Percentiles rank a stretch among this genome's conserved stretches.
phyloP scores from a whole-genome alignment of 2,888 invertebrate species.

The Copidosoma aretas region DNA sequence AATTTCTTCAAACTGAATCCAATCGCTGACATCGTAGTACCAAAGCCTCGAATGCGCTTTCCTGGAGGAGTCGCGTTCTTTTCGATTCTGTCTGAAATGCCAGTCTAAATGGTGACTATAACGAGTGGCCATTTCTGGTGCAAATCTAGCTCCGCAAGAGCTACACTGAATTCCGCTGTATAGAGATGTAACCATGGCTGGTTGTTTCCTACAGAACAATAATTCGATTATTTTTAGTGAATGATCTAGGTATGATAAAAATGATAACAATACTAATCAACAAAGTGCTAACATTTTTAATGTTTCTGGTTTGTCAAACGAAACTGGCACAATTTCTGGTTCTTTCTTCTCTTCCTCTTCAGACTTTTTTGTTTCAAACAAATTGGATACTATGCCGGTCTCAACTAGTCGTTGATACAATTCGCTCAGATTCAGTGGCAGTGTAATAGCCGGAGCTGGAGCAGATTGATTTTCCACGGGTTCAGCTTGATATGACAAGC shows the following conservation, averaged over 20 bases:
- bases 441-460: constrained; percentile 56
- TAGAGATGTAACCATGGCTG: constrained; percentile 72
- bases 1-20: constrained; percentile 93
- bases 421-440: constrained; percentile 76
- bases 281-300: constrained; percentile 71
- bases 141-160: constrained; percentile 93
- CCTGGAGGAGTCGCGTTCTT: constrained; percentile 83
- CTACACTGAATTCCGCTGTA: constrained; percentile 96
- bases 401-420: constrained; percentile 85
- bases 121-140: constrained; percentile 84
- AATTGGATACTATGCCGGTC: constrained; percentile 75
- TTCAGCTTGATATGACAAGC: constrained; percentile 39
- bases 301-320: constrained; percentile 74
- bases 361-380: constrained; percentile 52
- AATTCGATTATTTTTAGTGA: neutral
- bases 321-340: constrained; percentile 68
- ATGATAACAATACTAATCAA: no score
- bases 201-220: constrained; percentile 71
- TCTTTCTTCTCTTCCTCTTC: constrained; percentile 55
- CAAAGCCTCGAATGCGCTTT: constrained; percentile 85
- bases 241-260: constrained; percentile 8
- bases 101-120: constrained; percentile 97
- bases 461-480: constrained; percentile 32
- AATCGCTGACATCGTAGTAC: constrained; percentile 89
- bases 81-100: constrained; percentile 95